These are phyloP conservation scores for Torymus auratus DNA, from an alignment of 2,888 invertebrate genomes.

Conservation along the genomic window DNA sequence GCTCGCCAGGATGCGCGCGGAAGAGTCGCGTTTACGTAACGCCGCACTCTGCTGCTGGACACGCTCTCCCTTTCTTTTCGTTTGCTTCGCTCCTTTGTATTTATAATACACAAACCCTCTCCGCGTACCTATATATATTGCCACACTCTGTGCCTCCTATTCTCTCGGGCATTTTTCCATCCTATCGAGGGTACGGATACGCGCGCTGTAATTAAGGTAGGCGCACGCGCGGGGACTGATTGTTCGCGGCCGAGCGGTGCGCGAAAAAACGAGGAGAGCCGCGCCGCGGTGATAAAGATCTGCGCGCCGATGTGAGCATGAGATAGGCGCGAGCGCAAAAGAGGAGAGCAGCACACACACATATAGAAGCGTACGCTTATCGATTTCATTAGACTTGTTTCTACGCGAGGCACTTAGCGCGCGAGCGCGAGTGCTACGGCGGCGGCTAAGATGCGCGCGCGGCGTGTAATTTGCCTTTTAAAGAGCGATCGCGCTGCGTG, in stretches of 20 bases:
- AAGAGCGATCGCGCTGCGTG: background rate
- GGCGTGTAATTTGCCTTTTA: slow-evolving; percentile 46
- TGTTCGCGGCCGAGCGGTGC: background rate
- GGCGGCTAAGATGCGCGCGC: background rate
- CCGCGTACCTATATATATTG: no score
- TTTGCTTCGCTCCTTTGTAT: background rate
- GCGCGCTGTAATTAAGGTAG: background rate
- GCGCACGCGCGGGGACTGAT: background rate
- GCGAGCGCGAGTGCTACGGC: background rate
- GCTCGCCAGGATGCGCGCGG: slow-evolving; percentile 17
- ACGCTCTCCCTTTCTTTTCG: slow-evolving; percentile 3
- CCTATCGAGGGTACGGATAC: background rate
- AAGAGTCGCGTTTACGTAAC: slow-evolving; percentile 20
- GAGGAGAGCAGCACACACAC: slow-evolving; percentile 3
- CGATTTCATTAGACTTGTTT: slow-evolving; percentile 52
- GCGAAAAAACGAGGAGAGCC: slow-evolving; percentile 13
- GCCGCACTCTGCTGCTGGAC: background rate
- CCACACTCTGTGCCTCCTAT: no score
- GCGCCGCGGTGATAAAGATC: slow-evolving; percentile 19
- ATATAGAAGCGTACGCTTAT: slow-evolving; percentile 10
- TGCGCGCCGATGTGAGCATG: slow-evolving; percentile 4
- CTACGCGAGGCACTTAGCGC: background rate
- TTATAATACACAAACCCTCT: no score
- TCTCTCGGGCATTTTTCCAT: no score
- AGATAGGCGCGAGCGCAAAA: slow-evolving; percentile 29